phyloP scores from a whole-genome alignment of 2,113 vertebrate genomes.

The Zosterops pallidus region DNA sequence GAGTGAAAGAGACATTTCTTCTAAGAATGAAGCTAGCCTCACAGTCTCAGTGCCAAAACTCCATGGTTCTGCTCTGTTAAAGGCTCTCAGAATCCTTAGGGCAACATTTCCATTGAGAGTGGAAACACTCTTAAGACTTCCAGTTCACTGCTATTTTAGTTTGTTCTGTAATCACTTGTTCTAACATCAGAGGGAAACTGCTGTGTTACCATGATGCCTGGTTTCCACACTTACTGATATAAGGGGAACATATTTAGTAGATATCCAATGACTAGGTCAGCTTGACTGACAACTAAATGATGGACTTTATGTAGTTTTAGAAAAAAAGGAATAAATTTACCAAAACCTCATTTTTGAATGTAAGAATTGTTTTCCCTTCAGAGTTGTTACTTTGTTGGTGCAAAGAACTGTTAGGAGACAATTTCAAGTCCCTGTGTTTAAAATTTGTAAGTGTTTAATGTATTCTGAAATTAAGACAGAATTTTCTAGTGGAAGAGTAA shows the following conservation, averaged over 20 bases:
- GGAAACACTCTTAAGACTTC: not conserved
- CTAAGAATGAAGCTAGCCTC: not conserved
- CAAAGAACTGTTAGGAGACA: not conserved
- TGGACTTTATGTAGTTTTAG: not conserved
- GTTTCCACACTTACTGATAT: not conserved
- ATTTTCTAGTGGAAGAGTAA: not conserved
- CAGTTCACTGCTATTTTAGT: not conserved
- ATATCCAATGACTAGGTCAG: not conserved
- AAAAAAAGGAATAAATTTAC: not conserved
- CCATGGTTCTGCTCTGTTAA: not conserved
- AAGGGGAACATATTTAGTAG: not conserved
- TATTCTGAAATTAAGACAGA: not conserved
- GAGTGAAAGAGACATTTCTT: not conserved
- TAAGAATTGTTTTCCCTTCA: not conserved
- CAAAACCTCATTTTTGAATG: not conserved
- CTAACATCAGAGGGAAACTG: not conserved
- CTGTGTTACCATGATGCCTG: not conserved
- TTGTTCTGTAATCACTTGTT: not conserved
- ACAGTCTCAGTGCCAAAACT: not conserved
- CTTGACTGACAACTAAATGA: not conserved
- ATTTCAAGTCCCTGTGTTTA: not conserved
- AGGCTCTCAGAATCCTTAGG: not conserved
- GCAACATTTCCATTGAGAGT: not conserved
- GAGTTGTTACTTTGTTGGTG: not conserved
- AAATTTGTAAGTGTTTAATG: not conserved